phyloP scores from a whole-genome alignment of 2,797 vertebrate species.

The Enteromius trimaculatus region DNA sequence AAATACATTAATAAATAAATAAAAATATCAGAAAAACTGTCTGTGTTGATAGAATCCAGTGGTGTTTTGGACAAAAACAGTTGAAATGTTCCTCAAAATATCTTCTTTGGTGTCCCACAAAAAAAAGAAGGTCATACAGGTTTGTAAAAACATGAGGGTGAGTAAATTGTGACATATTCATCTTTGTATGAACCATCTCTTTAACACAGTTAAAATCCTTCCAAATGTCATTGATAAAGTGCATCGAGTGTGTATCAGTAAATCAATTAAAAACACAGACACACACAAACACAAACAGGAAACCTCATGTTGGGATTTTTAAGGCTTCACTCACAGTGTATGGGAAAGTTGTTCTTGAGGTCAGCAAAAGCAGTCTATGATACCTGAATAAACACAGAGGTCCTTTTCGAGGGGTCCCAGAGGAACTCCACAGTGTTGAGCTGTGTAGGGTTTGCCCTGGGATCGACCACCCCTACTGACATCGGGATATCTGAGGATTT shows the following conservation, averaged over 20 bases:
- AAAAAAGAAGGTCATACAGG: background rate
- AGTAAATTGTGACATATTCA: background rate
- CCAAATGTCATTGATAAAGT: background rate
- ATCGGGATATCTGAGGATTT: slow-evolving; percentile 90
- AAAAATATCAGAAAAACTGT: background rate
- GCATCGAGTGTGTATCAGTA: background rate
- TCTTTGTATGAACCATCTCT: background rate
- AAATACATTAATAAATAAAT: background rate
- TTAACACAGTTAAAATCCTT: background rate
- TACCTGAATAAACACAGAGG: slow-evolving; percentile 98
- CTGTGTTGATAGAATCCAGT: background rate
- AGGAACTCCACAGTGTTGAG: slow-evolving; percentile 97
- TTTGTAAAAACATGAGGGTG: background rate
- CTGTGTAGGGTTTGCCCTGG: slow-evolving; percentile 93
- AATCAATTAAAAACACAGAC: background rate
- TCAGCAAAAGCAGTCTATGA: slow-evolving; percentile 10
- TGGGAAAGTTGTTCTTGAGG: slow-evolving; percentile 10
- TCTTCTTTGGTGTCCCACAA: background rate
- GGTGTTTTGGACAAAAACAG: background rate
- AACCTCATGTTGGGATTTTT: slow-evolving; percentile 17
- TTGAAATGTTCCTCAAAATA: background rate
- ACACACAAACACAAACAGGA: background rate
- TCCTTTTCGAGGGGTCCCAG: slow-evolving; percentile 95
- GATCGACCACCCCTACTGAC: slow-evolving; percentile 96
- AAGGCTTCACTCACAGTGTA: background rate